A percentile compares a stretch with the other conserved stretches of the same genome.
Conservation (phyloP, 2,797 vertebrate genomes). For the Lepidocolaptes lacrymiger region DNA sequence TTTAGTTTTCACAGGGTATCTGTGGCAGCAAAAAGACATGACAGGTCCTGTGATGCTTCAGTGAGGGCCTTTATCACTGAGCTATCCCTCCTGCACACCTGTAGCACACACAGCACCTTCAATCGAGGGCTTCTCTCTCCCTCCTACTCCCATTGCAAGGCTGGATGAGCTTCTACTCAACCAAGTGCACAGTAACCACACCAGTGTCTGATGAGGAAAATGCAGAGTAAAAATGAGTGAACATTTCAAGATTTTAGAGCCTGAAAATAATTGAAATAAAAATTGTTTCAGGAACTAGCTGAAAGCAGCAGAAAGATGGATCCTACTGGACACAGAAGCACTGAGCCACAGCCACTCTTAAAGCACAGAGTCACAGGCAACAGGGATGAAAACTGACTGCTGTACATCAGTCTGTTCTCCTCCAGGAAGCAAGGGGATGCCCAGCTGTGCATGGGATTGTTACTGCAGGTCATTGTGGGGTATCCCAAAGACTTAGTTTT, state of each 20-base stretch:
- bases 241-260: neutral
- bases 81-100: neutral
- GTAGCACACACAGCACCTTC: neutral
- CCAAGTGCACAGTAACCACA: neutral
- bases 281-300: neutral
- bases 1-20: neutral
- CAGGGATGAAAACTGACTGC: neutral
- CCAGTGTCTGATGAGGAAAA: neutral
- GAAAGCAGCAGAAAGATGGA: neutral
- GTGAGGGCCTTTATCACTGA: neutral
- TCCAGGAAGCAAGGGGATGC: neutral
- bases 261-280: neutral
- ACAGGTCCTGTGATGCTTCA: neutral
- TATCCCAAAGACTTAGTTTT: neutral
- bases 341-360: accelerated
- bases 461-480: neutral
- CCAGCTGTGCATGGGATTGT: neutral
- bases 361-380: neutral
- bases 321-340: neutral
- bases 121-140: neutral
- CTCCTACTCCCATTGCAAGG: neutral
- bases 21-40: neutral
- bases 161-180: neutral
- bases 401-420: neutral
- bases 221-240: neutral